Base-by-base conservation (phyloP, 2,888 invertebrate species). In the Drosophila nr. fundita region DNA sequence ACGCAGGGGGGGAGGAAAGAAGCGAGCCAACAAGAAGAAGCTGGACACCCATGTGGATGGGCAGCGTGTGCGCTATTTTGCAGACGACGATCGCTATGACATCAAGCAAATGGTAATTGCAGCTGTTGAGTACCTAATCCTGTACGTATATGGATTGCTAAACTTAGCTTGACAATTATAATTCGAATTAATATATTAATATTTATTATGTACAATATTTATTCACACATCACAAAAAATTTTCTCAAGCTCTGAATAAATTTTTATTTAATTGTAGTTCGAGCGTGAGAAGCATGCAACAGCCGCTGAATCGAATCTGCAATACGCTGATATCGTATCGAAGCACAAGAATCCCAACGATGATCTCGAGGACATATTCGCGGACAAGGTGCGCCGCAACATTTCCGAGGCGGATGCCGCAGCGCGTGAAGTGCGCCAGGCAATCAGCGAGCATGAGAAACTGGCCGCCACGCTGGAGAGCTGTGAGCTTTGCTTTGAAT, bases 21-120 rank as follows among this genome's bases (percentile, higher is more conserved):
- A 93, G 68, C 94, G 95, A 45, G 8, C 24, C 69, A 36, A 50
- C 45, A 66, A 55, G 27, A 75, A 70, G 59, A 75, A 80, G 90
- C 93, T 94, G 38, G 95, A 96, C 80, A 98, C 97, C 5, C 97
- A 98, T 87, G 92, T 91, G 57, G 95, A 95, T 73, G 96, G 96
- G 11, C 95, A 97, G 90, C 94, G 98, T 78, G 94, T 95, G 6
- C 95, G 96, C 67, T 98, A 98, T 93, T 98, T 97, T 94, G 95
- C 96, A 5, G 97, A 98, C 94, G 98, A 98, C 94, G 98, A 98
- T 92, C 96, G 96, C 91, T 96, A 96, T 92, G 96, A 96, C 62
- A 95, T 99, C 42, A 95, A 97, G 91, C 95, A 97, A 92, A 96
- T 99, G 96, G 96, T 96, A 92, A 93, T 68, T 55, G 29, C 8